Evolutionary conservation across 1,140 invertebrate genomes (phyloP).

Genomic region (Tenebrio molitor): DNA sequence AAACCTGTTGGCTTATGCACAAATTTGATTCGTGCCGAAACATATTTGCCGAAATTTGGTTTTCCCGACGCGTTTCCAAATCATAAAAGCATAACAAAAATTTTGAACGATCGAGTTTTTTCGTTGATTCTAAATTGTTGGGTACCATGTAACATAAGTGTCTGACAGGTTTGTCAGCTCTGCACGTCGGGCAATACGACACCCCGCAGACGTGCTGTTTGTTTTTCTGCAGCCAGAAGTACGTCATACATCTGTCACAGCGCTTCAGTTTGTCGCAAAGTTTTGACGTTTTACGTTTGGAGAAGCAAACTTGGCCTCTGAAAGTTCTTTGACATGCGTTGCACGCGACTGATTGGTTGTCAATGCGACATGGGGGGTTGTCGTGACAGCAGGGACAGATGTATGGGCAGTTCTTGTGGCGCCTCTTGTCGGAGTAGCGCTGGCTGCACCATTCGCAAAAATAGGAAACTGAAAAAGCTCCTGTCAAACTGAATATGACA

Average conservation of each 20-base stretch:
- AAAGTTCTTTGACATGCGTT: neutral
- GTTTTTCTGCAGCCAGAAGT: neutral
- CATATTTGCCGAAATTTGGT: neutral
- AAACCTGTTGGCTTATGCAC: conserved; percentile 26
- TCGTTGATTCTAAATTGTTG: neutral
- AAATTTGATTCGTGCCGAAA: conserved; percentile 44
- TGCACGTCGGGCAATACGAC: conserved; percentile 42
- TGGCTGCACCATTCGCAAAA: neutral
- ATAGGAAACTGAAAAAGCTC: neutral
- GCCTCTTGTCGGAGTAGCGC: neutral
- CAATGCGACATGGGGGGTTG: neutral
- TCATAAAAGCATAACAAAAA: conserved; percentile 52
- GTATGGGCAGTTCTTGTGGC: conserved; percentile 12
- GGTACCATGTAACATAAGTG: conserved; percentile 47
- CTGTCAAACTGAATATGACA: conserved; percentile 11
- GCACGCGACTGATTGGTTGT: neutral
- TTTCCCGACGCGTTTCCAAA: conserved; percentile 48
- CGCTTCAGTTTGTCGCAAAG: neutral
- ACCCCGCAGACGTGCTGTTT: conserved; percentile 33
- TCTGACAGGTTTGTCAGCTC: neutral
- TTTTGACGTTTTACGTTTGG: neutral
- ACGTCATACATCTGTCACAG: neutral
- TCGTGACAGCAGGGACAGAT: conserved; percentile 2
- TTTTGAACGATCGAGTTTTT: conserved; percentile 6
- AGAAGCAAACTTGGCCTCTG: neutral